phyloP scores from a whole-genome alignment of 2,888 invertebrate genomes.

The Spilosoma lubricipeda region DNA sequence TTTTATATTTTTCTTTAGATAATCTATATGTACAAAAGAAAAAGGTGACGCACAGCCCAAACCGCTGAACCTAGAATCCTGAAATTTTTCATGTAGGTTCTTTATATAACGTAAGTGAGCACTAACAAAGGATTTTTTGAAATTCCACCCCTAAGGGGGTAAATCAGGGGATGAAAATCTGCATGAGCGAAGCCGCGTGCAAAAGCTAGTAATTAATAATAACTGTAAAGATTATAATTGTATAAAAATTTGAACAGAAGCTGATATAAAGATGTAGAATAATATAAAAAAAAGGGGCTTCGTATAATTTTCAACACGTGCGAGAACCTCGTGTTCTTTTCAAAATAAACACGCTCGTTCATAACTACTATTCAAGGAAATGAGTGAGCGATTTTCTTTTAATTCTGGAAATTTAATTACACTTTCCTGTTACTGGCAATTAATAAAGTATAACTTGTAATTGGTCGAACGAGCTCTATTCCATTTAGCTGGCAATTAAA shows the following conservation, averaged over 20 bases:
- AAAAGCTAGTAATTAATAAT: too few relatives aligned
- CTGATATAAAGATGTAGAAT: neutral
- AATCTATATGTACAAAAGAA: too few relatives aligned
- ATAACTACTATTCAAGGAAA: neutral
- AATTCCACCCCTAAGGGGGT: too few relatives aligned
- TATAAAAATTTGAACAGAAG: neutral
- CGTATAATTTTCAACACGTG: neutral
- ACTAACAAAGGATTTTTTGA: too few relatives aligned
- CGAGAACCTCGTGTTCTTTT: neutral
- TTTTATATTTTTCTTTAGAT: too few relatives aligned
- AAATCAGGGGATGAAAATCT: too few relatives aligned
- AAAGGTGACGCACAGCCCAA: too few relatives aligned
- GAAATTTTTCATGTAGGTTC: too few relatives aligned
- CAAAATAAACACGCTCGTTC: neutral
- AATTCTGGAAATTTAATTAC: conserved; percentile 7
- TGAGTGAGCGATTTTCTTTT: conserved; percentile 1
- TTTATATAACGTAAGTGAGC: too few relatives aligned
- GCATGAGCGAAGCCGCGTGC: too few relatives aligned
- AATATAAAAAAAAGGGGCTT: neutral
- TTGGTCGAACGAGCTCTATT: neutral
- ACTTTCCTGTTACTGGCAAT: neutral
- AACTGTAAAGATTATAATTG: too few relatives aligned
- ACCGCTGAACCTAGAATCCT: too few relatives aligned
- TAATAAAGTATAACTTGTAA: neutral
- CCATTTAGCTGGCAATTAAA: neutral